Conservation (phyloP, 2,797 vertebrate species). For the Trachurus trachurus region DNA sequence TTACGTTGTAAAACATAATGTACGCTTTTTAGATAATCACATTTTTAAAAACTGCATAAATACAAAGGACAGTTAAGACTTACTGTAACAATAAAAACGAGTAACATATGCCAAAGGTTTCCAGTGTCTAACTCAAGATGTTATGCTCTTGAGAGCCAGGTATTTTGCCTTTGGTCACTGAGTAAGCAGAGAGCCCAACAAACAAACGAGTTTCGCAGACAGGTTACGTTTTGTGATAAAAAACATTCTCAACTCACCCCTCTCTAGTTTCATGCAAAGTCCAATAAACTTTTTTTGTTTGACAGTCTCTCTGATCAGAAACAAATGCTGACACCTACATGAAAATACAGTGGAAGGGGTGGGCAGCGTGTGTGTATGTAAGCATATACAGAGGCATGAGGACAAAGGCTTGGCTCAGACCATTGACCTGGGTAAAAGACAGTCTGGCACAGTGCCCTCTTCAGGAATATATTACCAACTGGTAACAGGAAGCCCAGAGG, state of each 20-base stretch:
- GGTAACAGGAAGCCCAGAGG: slow-evolving; percentile 16
- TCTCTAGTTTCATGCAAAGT: slow-evolving; percentile 45
- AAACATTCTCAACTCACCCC: slow-evolving; percentile 38
- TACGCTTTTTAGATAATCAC: not conserved
- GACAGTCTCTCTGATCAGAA: slow-evolving; percentile 17
- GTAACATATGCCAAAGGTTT: slow-evolving; percentile 17
- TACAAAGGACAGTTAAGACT: not conserved
- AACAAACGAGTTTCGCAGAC: slow-evolving; percentile 46
- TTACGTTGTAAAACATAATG: not conserved
- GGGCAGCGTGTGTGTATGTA: not conserved
- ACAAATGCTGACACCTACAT: slow-evolving; percentile 41
- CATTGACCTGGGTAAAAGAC: slow-evolving; percentile 48
- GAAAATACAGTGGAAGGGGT: slow-evolving; percentile 11
- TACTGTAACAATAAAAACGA: not conserved
- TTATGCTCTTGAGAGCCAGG: slow-evolving; percentile 25
- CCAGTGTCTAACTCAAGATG: not conserved
- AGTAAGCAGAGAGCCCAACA: slow-evolving; percentile 22
- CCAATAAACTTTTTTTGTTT: slow-evolving; percentile 17
- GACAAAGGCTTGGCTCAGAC: slow-evolving; percentile 45
- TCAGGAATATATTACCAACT: slow-evolving; percentile 44
- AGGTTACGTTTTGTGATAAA: slow-evolving; percentile 29
- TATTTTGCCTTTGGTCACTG: slow-evolving; percentile 19
- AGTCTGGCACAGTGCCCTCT: slow-evolving; percentile 39
- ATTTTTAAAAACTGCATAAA: not conserved
- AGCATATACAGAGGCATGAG: not conserved